These are phyloP conservation scores for Chirona hameri DNA, from an alignment of 2,888 invertebrate species.

Conservation along the genomic window DNA sequence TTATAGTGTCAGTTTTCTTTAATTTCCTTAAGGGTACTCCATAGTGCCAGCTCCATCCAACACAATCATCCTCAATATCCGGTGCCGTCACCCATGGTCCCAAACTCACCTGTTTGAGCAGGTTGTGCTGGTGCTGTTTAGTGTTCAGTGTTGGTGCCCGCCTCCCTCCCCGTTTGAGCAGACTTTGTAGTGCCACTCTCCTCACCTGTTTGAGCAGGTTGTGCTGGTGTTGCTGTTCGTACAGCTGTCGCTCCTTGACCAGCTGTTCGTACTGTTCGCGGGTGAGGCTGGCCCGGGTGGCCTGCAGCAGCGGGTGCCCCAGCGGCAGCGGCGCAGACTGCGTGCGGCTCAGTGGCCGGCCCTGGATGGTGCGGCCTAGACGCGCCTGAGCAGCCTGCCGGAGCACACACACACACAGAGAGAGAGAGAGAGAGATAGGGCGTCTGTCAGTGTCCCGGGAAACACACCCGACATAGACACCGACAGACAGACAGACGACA, in stretches of 20 bases:
- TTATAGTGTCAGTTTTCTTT: too few species aligned
- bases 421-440: too few species aligned
- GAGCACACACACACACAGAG: too few species aligned
- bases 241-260: conserved; percentile 34
- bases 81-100: too few species aligned
- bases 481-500: too few species aligned
- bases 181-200: conserved; percentile 44
- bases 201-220: conserved; percentile 56
- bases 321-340: conserved; percentile 89
- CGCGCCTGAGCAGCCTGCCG: conserved; percentile 60
- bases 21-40: too few species aligned
- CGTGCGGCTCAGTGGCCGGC: conserved; percentile 79
- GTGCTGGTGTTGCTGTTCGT: conserved; percentile 51
- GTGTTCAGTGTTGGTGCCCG: not conserved
- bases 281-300: conserved; percentile 39
- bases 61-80: too few species aligned
- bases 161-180: conserved; percentile 53
- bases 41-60: too few species aligned
- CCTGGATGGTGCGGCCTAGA: conserved; percentile 65
- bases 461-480: too few species aligned
- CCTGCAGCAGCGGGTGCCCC: conserved; percentile 77
- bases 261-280: conserved; percentile 46
- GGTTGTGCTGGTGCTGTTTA: too few species aligned
- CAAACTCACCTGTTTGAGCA: not conserved
- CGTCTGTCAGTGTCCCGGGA: too few species aligned